Conservation (phyloP, 1,140 invertebrate species). For the Aplysia californica region DNA sequence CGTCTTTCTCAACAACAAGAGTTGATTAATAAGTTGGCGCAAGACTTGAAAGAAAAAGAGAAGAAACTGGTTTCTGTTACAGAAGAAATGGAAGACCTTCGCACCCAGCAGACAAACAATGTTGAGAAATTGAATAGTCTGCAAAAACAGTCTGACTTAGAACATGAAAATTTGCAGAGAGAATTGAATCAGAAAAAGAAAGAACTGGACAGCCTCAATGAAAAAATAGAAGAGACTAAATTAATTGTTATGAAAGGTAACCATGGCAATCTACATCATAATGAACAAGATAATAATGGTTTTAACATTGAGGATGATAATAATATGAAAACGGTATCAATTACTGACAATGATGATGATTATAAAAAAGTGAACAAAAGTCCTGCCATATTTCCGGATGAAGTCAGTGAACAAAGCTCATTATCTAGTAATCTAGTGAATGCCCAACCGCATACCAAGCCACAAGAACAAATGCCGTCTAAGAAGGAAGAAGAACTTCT, state of each 20-base stretch:
- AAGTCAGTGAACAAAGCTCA: too few species aligned
- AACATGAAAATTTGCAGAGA: not conserved
- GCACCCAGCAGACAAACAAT: not conserved
- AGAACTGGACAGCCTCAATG: slow-evolving; percentile 40
- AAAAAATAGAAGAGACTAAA: slow-evolving; percentile 33
- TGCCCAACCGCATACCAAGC: too few species aligned
- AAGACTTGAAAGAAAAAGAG: slow-evolving; percentile 35
- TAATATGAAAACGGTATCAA: too few species aligned
- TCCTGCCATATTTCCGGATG: too few species aligned
- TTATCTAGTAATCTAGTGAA: too few species aligned
- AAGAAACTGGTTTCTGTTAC: slow-evolving; percentile 21
- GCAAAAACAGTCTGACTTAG: not conserved
- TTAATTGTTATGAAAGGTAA: slow-evolving; percentile 12
- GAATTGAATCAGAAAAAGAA: slow-evolving; percentile 27
- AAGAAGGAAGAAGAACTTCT: slow-evolving; percentile 25
- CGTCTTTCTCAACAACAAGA: slow-evolving; percentile 41
- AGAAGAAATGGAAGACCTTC: slow-evolving; percentile 14
- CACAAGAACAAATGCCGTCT: too few species aligned
- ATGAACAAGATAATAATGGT: too few species aligned
- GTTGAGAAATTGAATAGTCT: not conserved
- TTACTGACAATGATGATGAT: too few species aligned
- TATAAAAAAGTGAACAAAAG: too few species aligned
- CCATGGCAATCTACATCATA: too few species aligned
- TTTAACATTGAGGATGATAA: too few species aligned
- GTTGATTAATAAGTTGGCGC: slow-evolving; percentile 37